Base-by-base conservation (phyloP, 2,888 invertebrate genomes). In the Lochmaea capreae region DNA sequence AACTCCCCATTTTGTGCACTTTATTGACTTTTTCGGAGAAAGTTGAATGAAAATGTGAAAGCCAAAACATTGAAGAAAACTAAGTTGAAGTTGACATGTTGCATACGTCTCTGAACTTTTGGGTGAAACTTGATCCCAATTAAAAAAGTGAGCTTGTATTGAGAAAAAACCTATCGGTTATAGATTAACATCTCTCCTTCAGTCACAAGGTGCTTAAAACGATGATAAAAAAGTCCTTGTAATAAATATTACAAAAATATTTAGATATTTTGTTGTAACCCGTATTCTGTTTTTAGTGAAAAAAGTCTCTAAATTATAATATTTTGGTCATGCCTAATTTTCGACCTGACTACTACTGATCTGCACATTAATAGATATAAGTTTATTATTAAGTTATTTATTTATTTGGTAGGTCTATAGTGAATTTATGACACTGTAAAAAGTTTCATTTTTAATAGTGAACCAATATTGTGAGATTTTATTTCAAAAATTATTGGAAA, bases 361-460 rank as follows among this genome's bases (percentile, higher is more conserved):
- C 69, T 65, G 73, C 73, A 73, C 73, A 65, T 68, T 68, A 59
- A 62, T 66, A 42, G 33, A 68, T 39, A 68, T 61, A 62, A 49
- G n/a, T 61, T 39, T 10, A 39, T 61, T 61, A 61, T 61, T 61
- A 61, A 61, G 33, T 61, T 61, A 39, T n/a, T 61, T n/a, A 11
- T 18, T 8, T 9, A 54, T 18, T 9, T 46, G 46, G 46, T 14
- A 14, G 3, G 33, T 61, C 33, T 26, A 39, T 61, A 18, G 33
- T n/a, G 61, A 61, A 61, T 61, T 61, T 61, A 61, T 61, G 14
- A 8, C n/a, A 49, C n/a, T 49, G 33, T 8, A 39, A 8, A 39
- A 8, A 0, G 9, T 39, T 39, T 39, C 9, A 39, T 39, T 39
- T 8, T 8, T 39, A 39, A 39, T 39, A 39, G 8, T 39, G 2